Evolutionary conservation across 2,113 vertebrate species (phyloP).

Genomic region (Uropsilus gracilis): DNA sequence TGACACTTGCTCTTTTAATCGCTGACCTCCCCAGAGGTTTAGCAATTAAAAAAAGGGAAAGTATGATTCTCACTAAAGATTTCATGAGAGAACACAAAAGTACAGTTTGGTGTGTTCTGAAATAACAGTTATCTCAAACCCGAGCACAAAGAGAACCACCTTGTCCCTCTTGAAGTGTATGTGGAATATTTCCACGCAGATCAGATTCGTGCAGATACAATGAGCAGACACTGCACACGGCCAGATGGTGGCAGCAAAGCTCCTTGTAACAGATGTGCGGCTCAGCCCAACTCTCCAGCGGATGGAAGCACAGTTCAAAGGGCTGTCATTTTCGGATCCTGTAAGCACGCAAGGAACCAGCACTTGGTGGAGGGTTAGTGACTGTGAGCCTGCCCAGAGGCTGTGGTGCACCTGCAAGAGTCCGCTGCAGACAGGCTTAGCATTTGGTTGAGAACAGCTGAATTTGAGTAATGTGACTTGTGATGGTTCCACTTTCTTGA

Average conservation of each 20-base stretch:
- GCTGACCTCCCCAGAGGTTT: background rate
- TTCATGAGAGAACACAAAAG: background rate
- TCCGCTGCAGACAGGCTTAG: background rate
- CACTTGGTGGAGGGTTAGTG: background rate
- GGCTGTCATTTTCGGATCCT: background rate
- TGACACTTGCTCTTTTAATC: background rate
- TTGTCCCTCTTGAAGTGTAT: too few species aligned
- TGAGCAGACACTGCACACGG: rapidly evolving
- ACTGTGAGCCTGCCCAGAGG: background rate
- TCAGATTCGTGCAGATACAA: too few species aligned
- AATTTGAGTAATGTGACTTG: too few species aligned
- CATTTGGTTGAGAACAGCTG: too few species aligned
- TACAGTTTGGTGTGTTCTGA: background rate
- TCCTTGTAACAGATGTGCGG: background rate
- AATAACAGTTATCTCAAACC: too few species aligned
- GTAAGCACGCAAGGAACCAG: background rate
- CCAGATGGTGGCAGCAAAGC: constrained; percentile 45
- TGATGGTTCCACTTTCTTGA: background rate
- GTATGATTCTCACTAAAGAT: background rate
- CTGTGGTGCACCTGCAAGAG: background rate
- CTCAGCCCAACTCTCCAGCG: rapidly evolving
- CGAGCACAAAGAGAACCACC: too few species aligned
- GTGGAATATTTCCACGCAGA: too few species aligned
- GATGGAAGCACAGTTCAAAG: background rate
- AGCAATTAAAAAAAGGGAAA: background rate